Conservation (phyloP, 2,888 invertebrate genomes). For the Rhopalosiphum nymphaeae region DNA sequence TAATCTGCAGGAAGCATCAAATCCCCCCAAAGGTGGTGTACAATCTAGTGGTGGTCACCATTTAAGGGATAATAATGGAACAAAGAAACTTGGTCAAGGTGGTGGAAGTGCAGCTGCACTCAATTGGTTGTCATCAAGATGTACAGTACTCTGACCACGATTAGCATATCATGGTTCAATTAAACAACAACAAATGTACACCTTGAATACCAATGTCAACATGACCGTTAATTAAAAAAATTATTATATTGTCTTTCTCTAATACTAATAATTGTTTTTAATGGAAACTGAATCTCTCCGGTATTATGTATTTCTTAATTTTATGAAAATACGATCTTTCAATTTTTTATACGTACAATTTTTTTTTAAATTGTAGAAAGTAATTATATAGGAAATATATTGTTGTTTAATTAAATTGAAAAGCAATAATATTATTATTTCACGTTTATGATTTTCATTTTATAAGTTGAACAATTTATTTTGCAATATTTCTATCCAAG, state of each 20-base stretch:
- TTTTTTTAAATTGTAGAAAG: conserved; percentile 30
- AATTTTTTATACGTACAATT: conserved; percentile 59
- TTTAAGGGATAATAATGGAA: conserved; percentile 46
- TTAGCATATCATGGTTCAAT: conserved; percentile 11
- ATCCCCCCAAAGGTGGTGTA: conserved; percentile 87
- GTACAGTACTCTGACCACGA: conserved; percentile 49
- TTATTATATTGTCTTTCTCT: conserved; percentile 55
- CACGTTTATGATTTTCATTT: conserved; percentile 28
- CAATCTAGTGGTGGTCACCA: conserved; percentile 71
- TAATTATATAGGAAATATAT: conserved; percentile 2
- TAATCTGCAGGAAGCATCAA: conserved; percentile 83
- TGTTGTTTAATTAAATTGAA: conserved; percentile 38
- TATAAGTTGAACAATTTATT: conserved; percentile 46
- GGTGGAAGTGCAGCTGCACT: conserved; percentile 27
- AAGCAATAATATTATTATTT: conserved; percentile 54
- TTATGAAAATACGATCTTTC: conserved; percentile 44
- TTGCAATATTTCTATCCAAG: conserved; percentile 19
- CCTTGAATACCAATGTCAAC: conserved; percentile 41
- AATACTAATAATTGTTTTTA: conserved; percentile 47
- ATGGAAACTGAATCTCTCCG: conserved; percentile 50
- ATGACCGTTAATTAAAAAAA: conserved; percentile 47
- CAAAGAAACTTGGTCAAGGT: conserved; percentile 48
- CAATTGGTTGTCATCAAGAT: conserved; percentile 53
- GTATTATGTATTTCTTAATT: conserved; percentile 35
- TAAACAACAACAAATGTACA: conserved; percentile 39